These are phyloP conservation scores for Calephelis nemesis DNA, from an alignment of 1,140 invertebrate genomes.

Conservation along the genomic window DNA sequence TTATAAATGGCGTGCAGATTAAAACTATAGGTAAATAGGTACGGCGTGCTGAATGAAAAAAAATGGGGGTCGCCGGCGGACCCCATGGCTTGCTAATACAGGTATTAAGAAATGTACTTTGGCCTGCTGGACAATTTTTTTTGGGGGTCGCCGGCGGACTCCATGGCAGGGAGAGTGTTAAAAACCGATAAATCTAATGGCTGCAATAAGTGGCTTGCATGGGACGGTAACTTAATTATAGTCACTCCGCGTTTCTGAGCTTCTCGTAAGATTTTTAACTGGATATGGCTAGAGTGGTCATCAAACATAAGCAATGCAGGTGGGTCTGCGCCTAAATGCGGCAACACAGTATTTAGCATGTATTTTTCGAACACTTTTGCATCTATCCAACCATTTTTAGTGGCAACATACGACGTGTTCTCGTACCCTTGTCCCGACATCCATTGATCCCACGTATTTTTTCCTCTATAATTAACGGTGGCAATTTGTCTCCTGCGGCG, in stretches of 20 bases:
- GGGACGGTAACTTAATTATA: background rate
- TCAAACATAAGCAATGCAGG: background rate
- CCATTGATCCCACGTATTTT: slow-evolving; percentile 11
- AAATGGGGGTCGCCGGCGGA: slow-evolving; percentile 12
- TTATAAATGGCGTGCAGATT: slow-evolving; percentile 6
- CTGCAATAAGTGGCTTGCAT: slow-evolving; percentile 8
- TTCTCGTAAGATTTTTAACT: background rate
- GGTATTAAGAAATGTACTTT: too few relatives aligned
- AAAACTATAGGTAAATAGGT: background rate
- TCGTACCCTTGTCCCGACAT: slow-evolving; percentile 9
- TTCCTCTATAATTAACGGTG: slow-evolving; percentile 11
- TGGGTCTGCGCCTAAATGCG: background rate
- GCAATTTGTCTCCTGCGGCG: slow-evolving; percentile 3
- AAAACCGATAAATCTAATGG: background rate
- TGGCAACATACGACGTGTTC: background rate
- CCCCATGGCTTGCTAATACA: slow-evolving; percentile 5
- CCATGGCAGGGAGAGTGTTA: too few relatives aligned
- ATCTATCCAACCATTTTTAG: slow-evolving; percentile 12
- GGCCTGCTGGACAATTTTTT: too few relatives aligned
- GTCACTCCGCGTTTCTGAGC: background rate
- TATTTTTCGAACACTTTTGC: slow-evolving; percentile 10
- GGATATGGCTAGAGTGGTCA: background rate
- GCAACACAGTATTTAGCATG: background rate
- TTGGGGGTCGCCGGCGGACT: too few relatives aligned
- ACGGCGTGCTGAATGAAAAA: background rate